Base-by-base conservation (phyloP, 2,888 invertebrate species). In the Calameuta idolon region DNA sequence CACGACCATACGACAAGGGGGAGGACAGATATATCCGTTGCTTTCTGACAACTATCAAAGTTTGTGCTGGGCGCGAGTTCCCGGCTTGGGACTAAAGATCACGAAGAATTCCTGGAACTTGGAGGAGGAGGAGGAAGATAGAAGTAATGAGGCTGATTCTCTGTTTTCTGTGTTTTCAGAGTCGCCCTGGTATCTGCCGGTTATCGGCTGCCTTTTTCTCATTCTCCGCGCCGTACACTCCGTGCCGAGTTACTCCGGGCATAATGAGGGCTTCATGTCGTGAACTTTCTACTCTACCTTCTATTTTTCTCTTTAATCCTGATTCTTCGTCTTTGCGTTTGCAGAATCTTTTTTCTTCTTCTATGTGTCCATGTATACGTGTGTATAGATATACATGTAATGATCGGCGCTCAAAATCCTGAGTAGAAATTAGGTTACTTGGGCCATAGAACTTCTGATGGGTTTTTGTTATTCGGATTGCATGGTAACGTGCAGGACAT, bases 121-220 rank as follows among this genome's bases (percentile, higher is more conserved):
- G 87, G 82, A 83, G 83, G 83, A 76, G 77, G 74, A 82, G 81
- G 81, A 87, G 83, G 82, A 83, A 89, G 90, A 90, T 89, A 88
- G 85, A 89, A 90, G 90, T 89, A 90, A 90, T 87, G 90, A 90
- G 89, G 89, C 87, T 89, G 89, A 89, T 89, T 89, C 87, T 87
- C 87, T 90, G 88, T 88, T 90, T 90, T 90, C 88, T 87, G 89
- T 88, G 86, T 89, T 89, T 90, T 86, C 84, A 88, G 86, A 85
- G 85, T 85, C 86, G 82, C 80, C 79, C 34, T 81, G 83, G 84
- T 89, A 90, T 90, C 89, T 88, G 84, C 69, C 82, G 86, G 87
- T 89, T 90, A 90, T 90, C 89, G 87, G 73, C 82, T 82, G 81
- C 81, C 85, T 88, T 86, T 82, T 74, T 79, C 74, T 76, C 31